Evolutionary conservation across 2,888 invertebrate species (phyloP).

Genomic region (Oligia strigilis): DNA sequence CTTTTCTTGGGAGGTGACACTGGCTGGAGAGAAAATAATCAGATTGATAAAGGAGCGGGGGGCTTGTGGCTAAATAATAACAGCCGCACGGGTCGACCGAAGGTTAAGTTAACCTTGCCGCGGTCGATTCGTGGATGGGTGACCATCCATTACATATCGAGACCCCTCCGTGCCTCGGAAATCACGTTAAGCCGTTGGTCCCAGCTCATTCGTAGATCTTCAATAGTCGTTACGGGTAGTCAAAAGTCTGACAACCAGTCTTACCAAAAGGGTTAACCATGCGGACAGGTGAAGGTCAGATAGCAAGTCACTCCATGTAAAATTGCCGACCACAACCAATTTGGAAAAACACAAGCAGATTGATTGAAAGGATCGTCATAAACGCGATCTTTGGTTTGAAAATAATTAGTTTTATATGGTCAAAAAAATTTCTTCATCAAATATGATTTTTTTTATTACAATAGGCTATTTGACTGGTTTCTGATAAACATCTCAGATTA

Average conservation of each 20-base stretch:
- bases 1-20: constrained; percentile 60
- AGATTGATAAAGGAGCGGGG: not conserved
- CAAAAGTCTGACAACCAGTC: not conserved
- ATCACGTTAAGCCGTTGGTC: not conserved
- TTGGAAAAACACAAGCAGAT: no score
- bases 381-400: no score
- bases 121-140: not conserved
- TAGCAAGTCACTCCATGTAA: no score
- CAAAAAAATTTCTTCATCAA: no score
- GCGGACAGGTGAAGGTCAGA: no score
- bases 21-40: constrained; percentile 50
- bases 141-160: not conserved
- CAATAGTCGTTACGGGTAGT: not conserved
- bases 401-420: no score
- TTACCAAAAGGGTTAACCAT: not conserved
- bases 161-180: not conserved
- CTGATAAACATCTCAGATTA: no score
- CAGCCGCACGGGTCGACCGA: not conserved
- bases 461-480: no score
- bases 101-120: not conserved
- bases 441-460: no score
- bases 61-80: not conserved
- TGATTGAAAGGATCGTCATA: no score
- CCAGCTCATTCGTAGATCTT: not conserved
- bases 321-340: no score